Conservation (phyloP, 2,113 vertebrate genomes). For the Mormoops blainvillei region DNA sequence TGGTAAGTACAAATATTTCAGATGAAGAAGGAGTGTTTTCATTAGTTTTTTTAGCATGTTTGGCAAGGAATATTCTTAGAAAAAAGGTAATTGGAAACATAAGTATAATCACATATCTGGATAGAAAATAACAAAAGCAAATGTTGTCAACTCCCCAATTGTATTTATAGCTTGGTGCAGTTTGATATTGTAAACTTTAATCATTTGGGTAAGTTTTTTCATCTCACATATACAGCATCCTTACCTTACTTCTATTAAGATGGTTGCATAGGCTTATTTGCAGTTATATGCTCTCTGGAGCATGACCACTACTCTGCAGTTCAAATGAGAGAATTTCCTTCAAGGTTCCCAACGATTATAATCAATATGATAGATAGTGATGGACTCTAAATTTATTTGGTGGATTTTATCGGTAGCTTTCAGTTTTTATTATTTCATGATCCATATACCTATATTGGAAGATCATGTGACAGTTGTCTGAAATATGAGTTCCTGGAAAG, state of each 20-base stretch:
- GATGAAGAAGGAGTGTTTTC: not conserved
- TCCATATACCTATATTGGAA: not conserved
- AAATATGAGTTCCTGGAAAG: constrained; percentile 3
- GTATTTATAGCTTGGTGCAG: not conserved
- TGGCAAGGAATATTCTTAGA: not conserved
- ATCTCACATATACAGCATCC: not conserved
- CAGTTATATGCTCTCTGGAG: not conserved
- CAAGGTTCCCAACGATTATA: not conserved
- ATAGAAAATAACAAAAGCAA: not conserved
- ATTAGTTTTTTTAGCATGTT: not conserved
- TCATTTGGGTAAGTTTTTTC: not conserved
- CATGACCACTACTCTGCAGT: not conserved
- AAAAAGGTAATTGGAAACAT: not conserved
- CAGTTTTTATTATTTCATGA: not conserved
- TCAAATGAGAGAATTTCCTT: not conserved
- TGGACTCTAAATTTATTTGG: not conserved
- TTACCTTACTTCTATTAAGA: not conserved
- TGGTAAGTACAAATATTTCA: not conserved
- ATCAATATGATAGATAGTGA: not conserved
- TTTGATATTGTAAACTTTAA: not conserved
- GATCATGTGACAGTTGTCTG: not conserved
- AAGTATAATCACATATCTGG: not conserved
- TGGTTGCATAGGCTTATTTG: not conserved
- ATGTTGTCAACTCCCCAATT: not conserved
- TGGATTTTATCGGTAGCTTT: not conserved